Evolutionary conservation across 2,797 vertebrate species (phyloP).

Genomic region (Macropus fuliginosus): DNA sequence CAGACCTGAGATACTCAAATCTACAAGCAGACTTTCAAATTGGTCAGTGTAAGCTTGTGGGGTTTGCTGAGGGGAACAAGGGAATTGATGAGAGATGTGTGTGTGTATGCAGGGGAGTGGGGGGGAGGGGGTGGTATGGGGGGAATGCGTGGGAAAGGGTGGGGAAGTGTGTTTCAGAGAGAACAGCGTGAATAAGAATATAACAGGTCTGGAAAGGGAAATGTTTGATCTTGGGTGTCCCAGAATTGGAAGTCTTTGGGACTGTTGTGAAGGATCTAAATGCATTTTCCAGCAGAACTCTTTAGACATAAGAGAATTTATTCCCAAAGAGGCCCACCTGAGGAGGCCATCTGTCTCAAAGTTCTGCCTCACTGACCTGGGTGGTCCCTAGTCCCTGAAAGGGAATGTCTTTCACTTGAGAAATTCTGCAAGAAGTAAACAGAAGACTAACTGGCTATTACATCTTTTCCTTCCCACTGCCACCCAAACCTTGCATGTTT

Average conservation of each 20-base stretch:
- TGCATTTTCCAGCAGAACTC: conserved; percentile 47
- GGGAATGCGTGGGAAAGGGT: not conserved
- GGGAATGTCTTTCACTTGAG: conserved; percentile 69
- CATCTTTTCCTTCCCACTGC: not conserved
- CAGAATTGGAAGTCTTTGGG: conserved; percentile 48
- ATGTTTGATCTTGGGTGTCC: conserved; percentile 40
- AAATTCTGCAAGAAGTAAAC: conserved; percentile 40
- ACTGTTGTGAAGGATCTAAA: conserved; percentile 53
- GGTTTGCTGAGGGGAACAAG: conserved; percentile 56
- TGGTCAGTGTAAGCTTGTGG: conserved; percentile 65
- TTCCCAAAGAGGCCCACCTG: conserved; percentile 22
- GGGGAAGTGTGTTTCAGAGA: not conserved
- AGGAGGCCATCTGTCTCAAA: conserved; percentile 55
- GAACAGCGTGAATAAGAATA: not conserved
- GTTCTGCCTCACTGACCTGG: conserved; percentile 63
- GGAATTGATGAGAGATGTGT: conserved; percentile 58
- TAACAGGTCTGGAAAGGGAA: conserved; percentile 19
- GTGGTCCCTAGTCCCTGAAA: conserved; percentile 74
- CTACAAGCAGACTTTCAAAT: conserved; percentile 69
- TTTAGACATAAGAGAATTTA: conserved; percentile 57
- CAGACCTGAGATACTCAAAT: conserved; percentile 58
- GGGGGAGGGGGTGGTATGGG: not conserved
- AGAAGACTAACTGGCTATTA: conserved; percentile 46
- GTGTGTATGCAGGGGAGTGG: not conserved
- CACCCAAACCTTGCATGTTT: conserved; percentile 48